Evolutionary conservation across 2,888 invertebrate genomes (phyloP).

Genomic region (Sylvicola cinctus): DNA sequence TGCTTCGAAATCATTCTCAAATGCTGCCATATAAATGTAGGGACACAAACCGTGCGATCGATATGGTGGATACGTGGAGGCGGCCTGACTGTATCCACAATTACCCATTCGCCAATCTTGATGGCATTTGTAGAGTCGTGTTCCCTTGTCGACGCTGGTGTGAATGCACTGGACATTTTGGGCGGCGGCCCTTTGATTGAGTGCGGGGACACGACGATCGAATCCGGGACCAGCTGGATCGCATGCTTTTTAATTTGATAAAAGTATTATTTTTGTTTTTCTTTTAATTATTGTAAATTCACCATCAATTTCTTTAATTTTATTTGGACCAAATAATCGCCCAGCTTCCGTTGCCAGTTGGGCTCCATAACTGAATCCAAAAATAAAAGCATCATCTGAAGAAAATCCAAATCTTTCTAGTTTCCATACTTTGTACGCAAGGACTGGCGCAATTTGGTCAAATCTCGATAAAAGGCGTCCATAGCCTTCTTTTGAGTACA

Average conservation of each 20-base stretch:
- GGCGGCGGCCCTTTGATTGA: slow-evolving; percentile 13
- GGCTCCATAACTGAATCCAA: slow-evolving; percentile 24
- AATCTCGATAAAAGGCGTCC: slow-evolving; percentile 15
- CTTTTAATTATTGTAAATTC: slow-evolving; percentile 5
- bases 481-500: slow-evolving; percentile 16
- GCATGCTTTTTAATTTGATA: slow-evolving; percentile 13
- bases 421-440: slow-evolving; percentile 12
- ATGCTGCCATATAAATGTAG: slow-evolving; percentile 19
- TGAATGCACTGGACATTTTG: slow-evolving; percentile 21
- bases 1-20: slow-evolving; percentile 20
- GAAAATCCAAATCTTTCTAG: slow-evolving; percentile 16
- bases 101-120: slow-evolving; percentile 20
- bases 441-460: slow-evolving; percentile 12
- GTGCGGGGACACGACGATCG: slow-evolving; percentile 1
- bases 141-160: slow-evolving; percentile 17
- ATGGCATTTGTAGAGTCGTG: slow-evolving; percentile 17
- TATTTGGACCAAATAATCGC: slow-evolving; percentile 11
- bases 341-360: slow-evolving; percentile 19
- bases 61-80: slow-evolving; percentile 15
- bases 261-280: not conserved
- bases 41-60: slow-evolving; percentile 18
- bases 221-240: slow-evolving; percentile 21
- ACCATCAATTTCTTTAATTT: slow-evolving; percentile 21
- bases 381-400: slow-evolving; percentile 15
- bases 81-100: slow-evolving; percentile 19